phyloP scores from a whole-genome alignment of 92 coral and sea anemone genomes.

The Palythoa caribaeorum region DNA sequence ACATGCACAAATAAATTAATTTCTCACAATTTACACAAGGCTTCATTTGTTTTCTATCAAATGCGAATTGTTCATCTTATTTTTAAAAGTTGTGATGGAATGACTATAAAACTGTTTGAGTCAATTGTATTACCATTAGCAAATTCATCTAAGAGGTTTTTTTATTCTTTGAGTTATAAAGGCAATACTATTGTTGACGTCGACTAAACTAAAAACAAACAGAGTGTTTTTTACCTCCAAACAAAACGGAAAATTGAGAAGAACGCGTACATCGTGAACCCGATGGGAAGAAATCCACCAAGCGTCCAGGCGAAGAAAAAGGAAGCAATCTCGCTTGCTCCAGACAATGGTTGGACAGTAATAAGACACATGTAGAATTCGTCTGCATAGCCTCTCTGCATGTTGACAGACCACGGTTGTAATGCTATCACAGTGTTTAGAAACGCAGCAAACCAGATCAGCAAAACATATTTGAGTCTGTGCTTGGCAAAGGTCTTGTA shows the following conservation, averaged over 20 bases:
- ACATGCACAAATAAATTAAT: too few relatives aligned
- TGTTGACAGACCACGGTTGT: conserved; percentile 26
- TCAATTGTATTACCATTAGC: too few relatives aligned
- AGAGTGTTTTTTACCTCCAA: neutral
- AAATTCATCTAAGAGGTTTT: too few relatives aligned
- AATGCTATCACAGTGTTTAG: neutral
- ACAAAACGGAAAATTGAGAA: conserved; percentile 33
- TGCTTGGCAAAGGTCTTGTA: conserved; percentile 2
- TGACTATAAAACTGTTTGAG: too few relatives aligned
- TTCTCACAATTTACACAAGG: too few relatives aligned
- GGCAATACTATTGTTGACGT: too few relatives aligned
- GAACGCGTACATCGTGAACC: conserved; percentile 12
- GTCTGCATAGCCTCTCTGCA: neutral
- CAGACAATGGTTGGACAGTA: neutral
- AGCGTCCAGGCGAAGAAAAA: neutral
- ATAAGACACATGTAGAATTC: neutral
- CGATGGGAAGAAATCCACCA: conserved; percentile 29
- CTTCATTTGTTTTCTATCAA: too few relatives aligned
- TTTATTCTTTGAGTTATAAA: too few relatives aligned
- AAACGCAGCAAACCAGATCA: neutral
- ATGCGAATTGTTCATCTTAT: too few relatives aligned
- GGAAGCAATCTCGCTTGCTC: conserved; percentile 4
- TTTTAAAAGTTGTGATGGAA: too few relatives aligned
- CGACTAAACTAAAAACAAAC: too few relatives aligned
- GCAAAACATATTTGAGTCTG: neutral